These are phyloP conservation scores for Drosophila rufa DNA, from an alignment of 1,140 invertebrate species.

Conservation along the genomic window DNA sequence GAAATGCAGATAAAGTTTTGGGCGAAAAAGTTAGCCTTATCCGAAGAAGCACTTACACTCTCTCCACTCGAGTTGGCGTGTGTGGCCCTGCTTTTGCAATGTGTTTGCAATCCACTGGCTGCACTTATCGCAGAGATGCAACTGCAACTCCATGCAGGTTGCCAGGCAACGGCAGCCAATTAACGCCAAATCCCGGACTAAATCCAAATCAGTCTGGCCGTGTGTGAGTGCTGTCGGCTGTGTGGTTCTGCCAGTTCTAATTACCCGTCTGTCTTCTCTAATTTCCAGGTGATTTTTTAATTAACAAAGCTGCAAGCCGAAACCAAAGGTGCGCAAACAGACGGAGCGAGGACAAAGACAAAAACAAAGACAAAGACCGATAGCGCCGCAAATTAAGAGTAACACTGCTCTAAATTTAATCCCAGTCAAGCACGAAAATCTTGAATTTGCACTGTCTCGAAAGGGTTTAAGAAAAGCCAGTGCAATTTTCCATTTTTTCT, in stretches of 20 bases:
- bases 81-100: conserved; percentile 1
- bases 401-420: conserved; percentile 27
- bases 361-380: conserved; percentile 4
- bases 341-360: conserved; percentile 1
- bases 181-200: conserved; percentile 58
- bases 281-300: conserved; percentile 64
- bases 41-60: not conserved
- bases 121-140: conserved; percentile 43
- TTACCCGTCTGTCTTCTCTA: conserved; percentile 58
- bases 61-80: conserved; percentile 10
- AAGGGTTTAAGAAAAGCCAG: not conserved
- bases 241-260: conserved; percentile 57
- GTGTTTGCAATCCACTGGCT: conserved; percentile 43
- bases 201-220: conserved; percentile 12
- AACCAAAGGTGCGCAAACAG: conserved; percentile 36
- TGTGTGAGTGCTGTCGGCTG: conserved; percentile 16
- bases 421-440: not conserved
- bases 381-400: conserved; percentile 33
- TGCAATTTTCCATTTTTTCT: too few species aligned
- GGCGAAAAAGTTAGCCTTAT: conserved; percentile 8
- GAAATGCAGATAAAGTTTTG: conserved; percentile 32
- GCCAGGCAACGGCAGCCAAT: conserved; percentile 59
- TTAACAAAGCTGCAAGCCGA: conserved; percentile 41
- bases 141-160: conserved; percentile 22
- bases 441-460: not conserved